phyloP scores from a whole-genome alignment of 1,140 invertebrate genomes.

The Spodoptera frugiperda region DNA sequence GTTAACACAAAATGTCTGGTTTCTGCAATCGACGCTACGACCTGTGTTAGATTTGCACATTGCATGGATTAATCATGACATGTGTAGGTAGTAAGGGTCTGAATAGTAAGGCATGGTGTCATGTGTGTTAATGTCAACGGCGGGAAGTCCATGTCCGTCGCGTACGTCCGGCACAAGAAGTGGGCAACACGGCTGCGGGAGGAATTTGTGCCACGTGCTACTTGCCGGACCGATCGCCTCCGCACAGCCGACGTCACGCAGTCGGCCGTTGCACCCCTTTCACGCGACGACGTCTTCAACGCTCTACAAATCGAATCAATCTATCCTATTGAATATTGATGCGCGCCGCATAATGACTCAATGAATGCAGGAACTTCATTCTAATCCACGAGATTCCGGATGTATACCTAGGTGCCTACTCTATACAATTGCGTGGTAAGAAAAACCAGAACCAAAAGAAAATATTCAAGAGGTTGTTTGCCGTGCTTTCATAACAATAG shows the following conservation, averaged over 20 bases:
- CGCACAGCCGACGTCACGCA: slow-evolving; percentile 59
- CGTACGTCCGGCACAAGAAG: slow-evolving; percentile 72
- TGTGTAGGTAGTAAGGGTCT: slow-evolving; percentile 10
- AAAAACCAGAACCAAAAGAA: slow-evolving; percentile 8
- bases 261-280: slow-evolving; percentile 84
- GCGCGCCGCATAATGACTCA: slow-evolving; percentile 35
- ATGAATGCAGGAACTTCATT: slow-evolving; percentile 7
- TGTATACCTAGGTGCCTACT: neutral
- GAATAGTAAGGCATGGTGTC: slow-evolving; percentile 39
- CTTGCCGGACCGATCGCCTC: slow-evolving; percentile 60
- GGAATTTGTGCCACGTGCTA: slow-evolving; percentile 81
- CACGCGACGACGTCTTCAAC: slow-evolving; percentile 73
- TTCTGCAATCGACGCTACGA: neutral
- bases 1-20: too few species aligned
- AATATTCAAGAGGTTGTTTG: slow-evolving; percentile 9
- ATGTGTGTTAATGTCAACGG: slow-evolving; percentile 51
- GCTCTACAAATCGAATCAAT: slow-evolving; percentile 81
- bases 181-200: slow-evolving; percentile 73
- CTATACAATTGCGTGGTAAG: slow-evolving; percentile 1
- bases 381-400: slow-evolving; percentile 19
- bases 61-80: slow-evolving; percentile 11
- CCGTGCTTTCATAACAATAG: slow-evolving; percentile 57
- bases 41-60: neutral
- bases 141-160: slow-evolving; percentile 72
- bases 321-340: slow-evolving; percentile 74